These are phyloP conservation scores for Desmodus rotundus DNA, from an alignment of 2,113 vertebrate species.

Conservation along the genomic window DNA sequence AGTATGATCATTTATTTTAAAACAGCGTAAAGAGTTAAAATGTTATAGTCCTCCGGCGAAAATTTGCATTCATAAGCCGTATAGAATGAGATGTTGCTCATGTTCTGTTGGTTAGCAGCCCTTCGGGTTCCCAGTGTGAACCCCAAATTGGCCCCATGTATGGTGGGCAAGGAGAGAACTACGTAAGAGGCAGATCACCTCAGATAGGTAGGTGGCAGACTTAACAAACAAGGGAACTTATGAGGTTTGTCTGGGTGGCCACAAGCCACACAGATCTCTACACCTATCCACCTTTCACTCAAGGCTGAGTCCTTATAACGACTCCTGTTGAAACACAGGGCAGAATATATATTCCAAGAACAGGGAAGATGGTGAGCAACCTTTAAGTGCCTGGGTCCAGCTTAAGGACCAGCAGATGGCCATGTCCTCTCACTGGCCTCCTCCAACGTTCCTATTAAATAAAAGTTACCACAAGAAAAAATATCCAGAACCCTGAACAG, in stretches of 20 bases:
- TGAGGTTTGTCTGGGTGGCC: not conserved
- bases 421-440: not conserved
- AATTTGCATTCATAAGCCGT: not conserved
- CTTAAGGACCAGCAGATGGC: rapidly evolving
- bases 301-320: not conserved
- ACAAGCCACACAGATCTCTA: not conserved
- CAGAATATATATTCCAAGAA: not conserved
- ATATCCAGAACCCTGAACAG: not conserved
- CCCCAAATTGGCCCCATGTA: not conserved
- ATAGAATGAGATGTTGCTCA: not conserved
- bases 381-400: not conserved
- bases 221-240: not conserved
- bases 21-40: not conserved
- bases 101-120: not conserved
- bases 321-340: not conserved
- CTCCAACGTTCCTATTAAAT: not conserved
- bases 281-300: no score
- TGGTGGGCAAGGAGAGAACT: not conserved
- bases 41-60: not conserved
- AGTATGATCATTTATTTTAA: not conserved
- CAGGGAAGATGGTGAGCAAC: not conserved
- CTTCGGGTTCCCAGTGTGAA: not conserved
- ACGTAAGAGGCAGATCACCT: no score
- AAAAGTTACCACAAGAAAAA: not conserved
- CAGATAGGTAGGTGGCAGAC: not conserved